These are phyloP conservation scores for Poeciliopsis paucimaculata DNA, from an alignment of 2,797 vertebrate species.

Conservation along the genomic window DNA sequence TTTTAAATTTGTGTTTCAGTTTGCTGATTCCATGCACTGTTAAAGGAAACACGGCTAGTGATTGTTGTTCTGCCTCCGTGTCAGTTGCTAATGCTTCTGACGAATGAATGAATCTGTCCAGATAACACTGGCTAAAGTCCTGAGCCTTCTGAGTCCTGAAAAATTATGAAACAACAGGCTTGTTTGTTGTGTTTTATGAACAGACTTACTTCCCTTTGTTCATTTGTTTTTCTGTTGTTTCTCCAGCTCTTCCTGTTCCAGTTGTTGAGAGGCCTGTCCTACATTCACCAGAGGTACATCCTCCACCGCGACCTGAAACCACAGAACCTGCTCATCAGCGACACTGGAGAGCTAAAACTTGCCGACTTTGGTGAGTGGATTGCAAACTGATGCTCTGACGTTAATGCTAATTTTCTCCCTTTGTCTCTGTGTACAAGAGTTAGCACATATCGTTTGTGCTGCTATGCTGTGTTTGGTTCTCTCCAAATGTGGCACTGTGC, in stretches of 20 bases:
- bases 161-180: neutral
- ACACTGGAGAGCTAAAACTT: constrained; percentile 96
- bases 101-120: neutral
- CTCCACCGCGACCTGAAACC: constrained; percentile 98
- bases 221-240: neutral
- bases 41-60: too few species aligned
- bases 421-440: neutral
- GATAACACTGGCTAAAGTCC: neutral
- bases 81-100: neutral
- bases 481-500: neutral
- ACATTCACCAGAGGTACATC: constrained; percentile 98
- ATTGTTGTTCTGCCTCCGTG: neutral
- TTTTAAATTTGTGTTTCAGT: too few species aligned
- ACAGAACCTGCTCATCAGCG: constrained; percentile 97
- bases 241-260: constrained; percentile 96
- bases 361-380: constrained; percentile 91
- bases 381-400: neutral
- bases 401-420: neutral
- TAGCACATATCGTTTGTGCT: neutral
- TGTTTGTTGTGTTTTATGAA: neutral
- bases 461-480: neutral
- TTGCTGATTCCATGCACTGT: too few species aligned
- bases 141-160: neutral
- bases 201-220: neutral
- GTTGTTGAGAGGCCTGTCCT: constrained; percentile 95